phyloP scores from a whole-genome alignment of 2,888 invertebrate species.

The Phalera bucephala region DNA sequence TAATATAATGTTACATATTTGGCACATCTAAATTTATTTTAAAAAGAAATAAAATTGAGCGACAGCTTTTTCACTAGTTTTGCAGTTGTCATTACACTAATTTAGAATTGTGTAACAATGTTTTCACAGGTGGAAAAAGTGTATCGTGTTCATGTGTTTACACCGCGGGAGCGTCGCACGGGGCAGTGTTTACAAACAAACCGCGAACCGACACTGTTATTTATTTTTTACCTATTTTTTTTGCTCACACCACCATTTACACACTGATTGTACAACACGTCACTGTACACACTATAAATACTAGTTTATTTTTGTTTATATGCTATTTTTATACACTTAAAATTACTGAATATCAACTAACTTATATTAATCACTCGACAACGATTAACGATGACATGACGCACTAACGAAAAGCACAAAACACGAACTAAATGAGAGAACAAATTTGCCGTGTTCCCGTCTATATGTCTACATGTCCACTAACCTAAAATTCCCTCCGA shows the following conservation, averaged over 20 bases:
- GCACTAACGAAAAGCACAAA: conserved; percentile 81
- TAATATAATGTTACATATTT: conserved; percentile 38
- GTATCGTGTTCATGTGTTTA: conserved; percentile 49
- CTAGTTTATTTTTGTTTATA: conserved; percentile 13
- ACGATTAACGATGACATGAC: conserved; percentile 79
- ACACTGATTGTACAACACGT: conserved; percentile 30
- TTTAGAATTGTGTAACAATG: conserved; percentile 32
- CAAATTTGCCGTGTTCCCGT: conserved; percentile 82
- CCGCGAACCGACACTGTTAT: conserved; percentile 43
- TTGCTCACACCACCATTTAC: conserved; percentile 30
- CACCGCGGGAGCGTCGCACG: conserved; percentile 56
- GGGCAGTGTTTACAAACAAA: conserved; percentile 78
- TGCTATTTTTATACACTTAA: conserved; percentile 19
- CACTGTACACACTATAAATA: conserved; percentile 33
- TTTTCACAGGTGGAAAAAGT: conserved; percentile 37
- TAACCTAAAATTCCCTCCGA: conserved; percentile 81
- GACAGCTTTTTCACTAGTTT: conserved; percentile 24
- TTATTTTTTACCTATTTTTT: conserved; percentile 34
- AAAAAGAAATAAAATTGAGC: conserved; percentile 52
- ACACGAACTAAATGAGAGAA: conserved; percentile 83
- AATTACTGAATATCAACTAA: conserved; percentile 39
- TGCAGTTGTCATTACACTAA: conserved; percentile 25
- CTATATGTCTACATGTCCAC: conserved; percentile 84
- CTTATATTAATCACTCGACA: conserved; percentile 59
- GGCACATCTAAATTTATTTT: conserved; percentile 38